Percentiles rank a stretch among this genome's conserved stretches.
Evolutionary conservation across 1,140 invertebrate genomes (phyloP).

Genomic region (Drosophila ercepeae): DNA sequence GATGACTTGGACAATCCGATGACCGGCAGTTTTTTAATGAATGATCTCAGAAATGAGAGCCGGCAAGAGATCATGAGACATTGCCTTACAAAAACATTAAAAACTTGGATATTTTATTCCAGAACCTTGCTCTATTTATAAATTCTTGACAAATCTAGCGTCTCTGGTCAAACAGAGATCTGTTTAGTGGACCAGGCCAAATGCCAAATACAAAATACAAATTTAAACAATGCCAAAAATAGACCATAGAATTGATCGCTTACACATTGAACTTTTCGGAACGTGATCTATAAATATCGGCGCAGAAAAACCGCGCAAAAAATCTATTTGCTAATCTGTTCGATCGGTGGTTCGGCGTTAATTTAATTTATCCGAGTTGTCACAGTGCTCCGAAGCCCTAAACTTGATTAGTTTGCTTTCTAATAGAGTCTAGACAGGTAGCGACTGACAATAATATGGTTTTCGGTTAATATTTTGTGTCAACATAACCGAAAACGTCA

Average conservation of each 20-base stretch:
- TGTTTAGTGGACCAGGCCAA: slow-evolving; percentile 26
- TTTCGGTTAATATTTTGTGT: slow-evolving; percentile 55
- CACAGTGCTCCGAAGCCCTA: slow-evolving; percentile 19
- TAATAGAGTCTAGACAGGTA: slow-evolving; percentile 29
- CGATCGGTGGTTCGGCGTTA: slow-evolving; percentile 46
- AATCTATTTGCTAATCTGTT: slow-evolving; percentile 42
- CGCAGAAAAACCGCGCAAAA: slow-evolving; percentile 50
- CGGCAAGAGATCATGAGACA: slow-evolving; percentile 3
- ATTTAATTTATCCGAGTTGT: slow-evolving; percentile 41
- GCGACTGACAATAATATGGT: slow-evolving; percentile 34
- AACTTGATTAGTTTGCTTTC: slow-evolving; percentile 32
- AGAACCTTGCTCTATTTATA: background rate
- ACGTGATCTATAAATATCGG: slow-evolving; percentile 51
- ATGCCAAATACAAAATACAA: slow-evolving; percentile 30
- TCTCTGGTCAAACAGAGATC: slow-evolving; percentile 26
- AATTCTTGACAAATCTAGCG: background rate
- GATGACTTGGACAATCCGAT: slow-evolving; percentile 17
- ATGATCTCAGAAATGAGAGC: slow-evolving; percentile 11
- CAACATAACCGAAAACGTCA: slow-evolving; percentile 47
- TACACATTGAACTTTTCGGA: slow-evolving; percentile 60
- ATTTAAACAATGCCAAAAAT: slow-evolving; percentile 55
- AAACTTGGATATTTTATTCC: too few relatives aligned
- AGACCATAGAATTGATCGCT: slow-evolving; percentile 45
- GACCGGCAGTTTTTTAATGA: slow-evolving; percentile 32
- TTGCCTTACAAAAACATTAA: too few relatives aligned